Evolutionary conservation across 2,113 vertebrate genomes (phyloP).

Genomic region (Thunnus maccoyii): DNA sequence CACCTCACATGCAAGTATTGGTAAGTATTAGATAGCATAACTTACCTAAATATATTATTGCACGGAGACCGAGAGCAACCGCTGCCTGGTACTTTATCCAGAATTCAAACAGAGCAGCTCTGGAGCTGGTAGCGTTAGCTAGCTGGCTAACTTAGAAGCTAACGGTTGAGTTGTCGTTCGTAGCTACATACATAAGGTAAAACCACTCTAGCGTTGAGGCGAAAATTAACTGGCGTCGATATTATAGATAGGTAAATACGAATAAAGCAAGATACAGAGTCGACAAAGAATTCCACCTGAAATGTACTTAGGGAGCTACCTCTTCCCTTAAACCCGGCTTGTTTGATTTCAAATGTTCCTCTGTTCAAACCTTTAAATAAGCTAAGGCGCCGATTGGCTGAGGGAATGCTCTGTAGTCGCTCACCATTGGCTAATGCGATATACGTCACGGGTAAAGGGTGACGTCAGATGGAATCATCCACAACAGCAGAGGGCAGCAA

Average conservation of each 20-base stretch:
- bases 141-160: conserved; percentile 7
- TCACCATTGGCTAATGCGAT: conserved; percentile 69
- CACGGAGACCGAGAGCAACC: neutral
- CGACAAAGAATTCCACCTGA: neutral
- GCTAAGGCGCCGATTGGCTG: conserved; percentile 72
- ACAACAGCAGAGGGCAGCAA: conserved; percentile 34
- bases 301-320: no score
- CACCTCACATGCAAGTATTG: neutral
- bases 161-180: neutral
- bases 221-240: no score
- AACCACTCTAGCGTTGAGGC: neutral
- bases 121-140: neutral
- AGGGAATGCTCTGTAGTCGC: neutral
- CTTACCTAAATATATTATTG: conserved; percentile 56
- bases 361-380: conserved; percentile 79
- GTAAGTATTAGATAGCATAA: neutral
- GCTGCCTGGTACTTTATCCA: neutral
- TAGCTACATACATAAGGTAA: conserved; percentile 18
- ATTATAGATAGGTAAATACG: neutral
- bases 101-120: neutral
- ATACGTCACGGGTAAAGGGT: neutral
- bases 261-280: neutral
- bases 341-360: conserved; percentile 84
- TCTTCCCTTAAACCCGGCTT: neutral
- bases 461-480: conserved; percentile 46